phyloP scores from a whole-genome alignment of 2,113 vertebrate species.

The Sminthopsis crassicaudata region DNA sequence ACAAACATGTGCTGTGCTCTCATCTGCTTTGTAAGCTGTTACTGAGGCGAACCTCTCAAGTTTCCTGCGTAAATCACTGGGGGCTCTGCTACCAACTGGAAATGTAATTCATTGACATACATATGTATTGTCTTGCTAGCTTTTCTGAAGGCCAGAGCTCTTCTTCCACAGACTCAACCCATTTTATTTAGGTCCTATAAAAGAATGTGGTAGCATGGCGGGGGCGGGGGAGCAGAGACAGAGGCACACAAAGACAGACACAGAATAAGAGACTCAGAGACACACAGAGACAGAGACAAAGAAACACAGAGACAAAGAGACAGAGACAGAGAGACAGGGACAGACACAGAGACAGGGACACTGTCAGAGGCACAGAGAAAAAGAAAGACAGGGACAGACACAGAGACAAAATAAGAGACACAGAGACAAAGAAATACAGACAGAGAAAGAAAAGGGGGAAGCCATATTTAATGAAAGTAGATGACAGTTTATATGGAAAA shows the following conservation, averaged over 20 bases:
- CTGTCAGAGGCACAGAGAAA: no score
- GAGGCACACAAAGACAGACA: background rate
- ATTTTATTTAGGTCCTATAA: background rate
- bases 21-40: background rate
- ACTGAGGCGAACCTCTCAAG: background rate
- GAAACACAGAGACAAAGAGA: background rate
- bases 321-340: no score
- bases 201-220: background rate
- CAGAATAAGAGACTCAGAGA: no score
- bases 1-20: background rate
- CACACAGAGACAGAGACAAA: background rate
- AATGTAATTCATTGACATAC: background rate
- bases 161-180: background rate
- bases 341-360: no score
- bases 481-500: background rate
- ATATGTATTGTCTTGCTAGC: background rate
- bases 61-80: background rate
- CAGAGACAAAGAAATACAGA: no score
- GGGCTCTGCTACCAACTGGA: background rate
- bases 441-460: background rate
- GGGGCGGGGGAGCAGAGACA: background rate
- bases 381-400: no score
- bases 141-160: background rate
- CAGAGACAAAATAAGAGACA: no score
- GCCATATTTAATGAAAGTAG: background rate